phyloP scores from a whole-genome alignment of 2,888 invertebrate genomes.

The Julus scanicus region DNA sequence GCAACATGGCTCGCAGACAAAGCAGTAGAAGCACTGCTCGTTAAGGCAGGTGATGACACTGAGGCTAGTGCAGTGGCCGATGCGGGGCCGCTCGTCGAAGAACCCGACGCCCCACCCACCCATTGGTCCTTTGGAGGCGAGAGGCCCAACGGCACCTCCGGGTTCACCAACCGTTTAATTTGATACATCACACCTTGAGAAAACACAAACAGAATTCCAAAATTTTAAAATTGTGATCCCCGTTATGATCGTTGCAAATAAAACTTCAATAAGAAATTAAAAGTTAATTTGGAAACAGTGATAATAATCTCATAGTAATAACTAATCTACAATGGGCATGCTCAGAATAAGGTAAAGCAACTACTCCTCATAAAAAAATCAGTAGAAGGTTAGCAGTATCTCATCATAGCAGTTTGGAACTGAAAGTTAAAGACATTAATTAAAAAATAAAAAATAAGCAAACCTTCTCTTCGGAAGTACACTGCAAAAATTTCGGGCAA shows the following conservation, averaged over 20 bases:
- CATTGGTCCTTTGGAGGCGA: constrained; percentile 59
- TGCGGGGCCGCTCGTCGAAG: constrained; percentile 37
- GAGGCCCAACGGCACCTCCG: constrained; percentile 71
- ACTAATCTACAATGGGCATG: background rate
- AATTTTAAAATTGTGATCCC: too few species aligned
- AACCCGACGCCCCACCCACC: constrained; percentile 46
- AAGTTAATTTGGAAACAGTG: too few species aligned
- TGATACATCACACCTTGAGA: constrained; percentile 84
- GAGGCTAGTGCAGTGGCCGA: constrained; percentile 49
- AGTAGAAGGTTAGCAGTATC: constrained; percentile 4
- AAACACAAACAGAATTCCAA: background rate
- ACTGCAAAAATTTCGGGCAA: constrained; percentile 94
- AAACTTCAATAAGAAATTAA: too few species aligned
- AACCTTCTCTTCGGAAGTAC: constrained; percentile 94
- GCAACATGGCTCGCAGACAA: background rate
- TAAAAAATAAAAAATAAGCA: background rate
- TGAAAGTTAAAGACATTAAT: background rate
- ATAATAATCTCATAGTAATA: background rate
- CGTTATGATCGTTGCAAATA: too few species aligned
- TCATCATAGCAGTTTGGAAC: background rate
- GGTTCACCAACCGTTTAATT: constrained; percentile 76
- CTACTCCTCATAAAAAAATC: background rate
- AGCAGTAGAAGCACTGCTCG: constrained; percentile 39
- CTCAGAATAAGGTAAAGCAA: constrained; percentile 50
- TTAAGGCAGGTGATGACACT: constrained; percentile 51